phyloP scores from a whole-genome alignment of 2,113 vertebrate genomes.

The Heloderma charlesbogerti region DNA sequence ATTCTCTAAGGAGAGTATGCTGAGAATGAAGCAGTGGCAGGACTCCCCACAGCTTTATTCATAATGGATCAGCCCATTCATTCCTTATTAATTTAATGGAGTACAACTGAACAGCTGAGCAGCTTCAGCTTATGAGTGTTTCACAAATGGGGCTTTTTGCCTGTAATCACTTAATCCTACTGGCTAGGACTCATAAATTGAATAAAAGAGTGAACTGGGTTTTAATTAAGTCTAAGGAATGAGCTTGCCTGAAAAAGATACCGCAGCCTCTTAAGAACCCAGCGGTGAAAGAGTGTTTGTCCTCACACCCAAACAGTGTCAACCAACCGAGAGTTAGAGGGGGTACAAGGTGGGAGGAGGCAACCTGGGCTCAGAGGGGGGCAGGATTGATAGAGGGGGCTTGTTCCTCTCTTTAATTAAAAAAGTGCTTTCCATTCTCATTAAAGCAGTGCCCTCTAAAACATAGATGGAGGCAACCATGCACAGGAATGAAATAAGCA shows the following conservation, averaged over 20 bases:
- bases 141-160: slow-evolving; percentile 92
- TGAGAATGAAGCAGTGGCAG: slow-evolving; percentile 80
- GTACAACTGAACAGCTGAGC: slow-evolving; percentile 87
- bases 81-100: slow-evolving; percentile 94
- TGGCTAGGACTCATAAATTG: slow-evolving; percentile 90
- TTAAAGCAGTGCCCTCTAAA: slow-evolving; percentile 38
- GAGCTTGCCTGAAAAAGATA: slow-evolving; percentile 82
- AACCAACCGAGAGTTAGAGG: slow-evolving; percentile 58
- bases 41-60: slow-evolving; percentile 87
- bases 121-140: slow-evolving; percentile 91
- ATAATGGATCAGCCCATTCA: slow-evolving; percentile 89
- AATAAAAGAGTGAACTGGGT: slow-evolving; percentile 89
- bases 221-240: slow-evolving; percentile 97
- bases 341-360: neutral
- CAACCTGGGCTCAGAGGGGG: slow-evolving; percentile 37
- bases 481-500: neutral
- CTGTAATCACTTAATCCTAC: slow-evolving; percentile 99
- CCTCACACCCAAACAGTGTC: slow-evolving; percentile 67
- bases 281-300: slow-evolving; percentile 75
- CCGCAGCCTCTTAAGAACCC: slow-evolving; percentile 77
- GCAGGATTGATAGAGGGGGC: slow-evolving; percentile 73
- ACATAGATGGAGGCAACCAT: neutral
- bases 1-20: slow-evolving; percentile 84
- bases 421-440: slow-evolving; percentile 61
- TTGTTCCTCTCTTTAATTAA: slow-evolving; percentile 69